phyloP scores from a whole-genome alignment of 2,113 vertebrate species.

The Bubo bubo region DNA sequence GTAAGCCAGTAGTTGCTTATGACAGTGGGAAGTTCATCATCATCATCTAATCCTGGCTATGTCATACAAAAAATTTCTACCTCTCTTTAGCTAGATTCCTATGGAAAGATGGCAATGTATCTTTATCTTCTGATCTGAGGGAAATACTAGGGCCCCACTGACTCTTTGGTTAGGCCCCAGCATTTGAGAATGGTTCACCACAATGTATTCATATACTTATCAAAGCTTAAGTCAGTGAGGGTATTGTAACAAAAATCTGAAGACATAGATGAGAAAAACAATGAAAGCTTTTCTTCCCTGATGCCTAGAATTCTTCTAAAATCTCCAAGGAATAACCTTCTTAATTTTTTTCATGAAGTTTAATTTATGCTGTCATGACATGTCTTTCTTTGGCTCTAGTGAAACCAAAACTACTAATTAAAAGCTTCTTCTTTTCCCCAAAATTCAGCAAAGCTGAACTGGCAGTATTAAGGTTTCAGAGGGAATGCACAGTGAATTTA shows the following conservation, averaged over 20 bases:
- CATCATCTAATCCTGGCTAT: background rate
- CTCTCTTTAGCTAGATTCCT: background rate
- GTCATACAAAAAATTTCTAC: background rate
- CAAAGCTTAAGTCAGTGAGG: background rate
- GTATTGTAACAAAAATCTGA: background rate
- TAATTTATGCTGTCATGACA: background rate
- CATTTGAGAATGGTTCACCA: background rate
- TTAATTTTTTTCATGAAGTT: background rate
- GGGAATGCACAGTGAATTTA: background rate
- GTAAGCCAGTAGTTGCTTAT: background rate
- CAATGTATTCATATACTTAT: background rate
- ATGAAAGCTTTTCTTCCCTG: background rate
- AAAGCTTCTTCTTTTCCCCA: background rate
- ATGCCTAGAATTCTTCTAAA: background rate
- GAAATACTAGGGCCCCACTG: background rate
- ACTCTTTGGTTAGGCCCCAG: background rate
- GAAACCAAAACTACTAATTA: background rate
- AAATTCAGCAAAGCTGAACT: conserved; percentile 6
- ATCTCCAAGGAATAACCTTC: background rate
- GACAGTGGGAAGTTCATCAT: background rate
- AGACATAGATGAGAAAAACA: background rate
- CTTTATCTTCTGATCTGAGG: background rate
- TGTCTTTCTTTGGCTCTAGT: background rate
- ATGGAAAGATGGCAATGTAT: background rate
- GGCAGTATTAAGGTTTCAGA: background rate